Evolutionary conservation across 1,140 invertebrate genomes (phyloP).

Genomic region (Hyposmocoma kahamanoa): DNA sequence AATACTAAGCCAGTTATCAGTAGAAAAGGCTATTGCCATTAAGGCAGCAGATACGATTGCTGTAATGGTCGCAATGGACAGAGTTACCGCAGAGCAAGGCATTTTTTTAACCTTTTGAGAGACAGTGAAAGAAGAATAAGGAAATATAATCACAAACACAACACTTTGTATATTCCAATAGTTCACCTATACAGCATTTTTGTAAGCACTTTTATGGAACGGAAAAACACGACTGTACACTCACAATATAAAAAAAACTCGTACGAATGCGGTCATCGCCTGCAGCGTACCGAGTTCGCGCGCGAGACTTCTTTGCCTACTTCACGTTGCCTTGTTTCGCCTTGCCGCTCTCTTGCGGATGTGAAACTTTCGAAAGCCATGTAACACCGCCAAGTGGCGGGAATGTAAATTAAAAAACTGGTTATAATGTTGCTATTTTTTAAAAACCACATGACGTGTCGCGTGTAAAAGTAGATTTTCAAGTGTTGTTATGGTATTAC

Average conservation of each 20-base stretch:
- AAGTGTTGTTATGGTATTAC: too few relatives aligned
- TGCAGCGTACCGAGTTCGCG: conserved; percentile 67
- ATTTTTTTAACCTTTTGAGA: conserved; percentile 77
- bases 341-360: conserved; percentile 70
- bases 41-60: conserved; percentile 93
- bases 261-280: conserved; percentile 70
- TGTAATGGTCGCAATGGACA: conserved; percentile 94
- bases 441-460: too few relatives aligned
- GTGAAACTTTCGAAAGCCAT: conserved; percentile 72
- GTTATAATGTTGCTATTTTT: conserved; percentile 43
- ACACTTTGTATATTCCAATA: conserved; percentile 46
- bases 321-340: conserved; percentile 49
- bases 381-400: conserved; percentile 59
- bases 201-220: conserved; percentile 58
- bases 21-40: conserved; percentile 93
- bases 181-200: conserved; percentile 73
- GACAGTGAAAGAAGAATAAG: conserved; percentile 42
- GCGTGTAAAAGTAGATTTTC: too few relatives aligned
- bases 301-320: conserved; percentile 69
- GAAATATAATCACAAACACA: conserved; percentile 63
- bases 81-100: conserved; percentile 95
- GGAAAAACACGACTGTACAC: conserved; percentile 65
- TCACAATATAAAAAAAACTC: conserved; percentile 66
- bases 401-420: conserved; percentile 66
- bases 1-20: conserved; percentile 95